phyloP scores from a whole-genome alignment of 2,888 invertebrate genomes.

The Mellilla xanthometata region DNA sequence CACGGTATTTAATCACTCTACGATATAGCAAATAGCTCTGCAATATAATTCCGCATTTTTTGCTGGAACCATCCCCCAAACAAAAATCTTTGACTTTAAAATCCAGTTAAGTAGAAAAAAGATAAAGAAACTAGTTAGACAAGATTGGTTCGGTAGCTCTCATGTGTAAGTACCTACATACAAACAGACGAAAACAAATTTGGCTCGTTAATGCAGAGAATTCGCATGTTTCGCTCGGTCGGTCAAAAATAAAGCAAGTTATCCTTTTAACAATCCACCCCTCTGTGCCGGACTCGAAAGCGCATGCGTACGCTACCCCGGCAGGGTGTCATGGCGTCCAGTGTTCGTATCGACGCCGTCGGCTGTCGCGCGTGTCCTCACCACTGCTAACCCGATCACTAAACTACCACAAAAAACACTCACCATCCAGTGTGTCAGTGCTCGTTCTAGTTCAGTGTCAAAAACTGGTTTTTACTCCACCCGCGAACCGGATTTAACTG shows the following conservation, averaged over 20 bases:
- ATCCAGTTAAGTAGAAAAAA: too few relatives aligned
- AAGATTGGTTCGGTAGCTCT: too few relatives aligned
- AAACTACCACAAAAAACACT: conserved; percentile 16
- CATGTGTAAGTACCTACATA: too few relatives aligned
- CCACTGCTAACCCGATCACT: conserved; percentile 27
- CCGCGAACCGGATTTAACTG: conserved; percentile 52
- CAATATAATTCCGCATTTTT: too few relatives aligned
- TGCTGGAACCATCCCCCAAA: too few relatives aligned
- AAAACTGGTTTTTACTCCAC: conserved; percentile 26
- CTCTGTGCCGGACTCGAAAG: conserved; percentile 24
- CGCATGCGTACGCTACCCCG: conserved; percentile 70
- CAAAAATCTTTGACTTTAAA: too few relatives aligned
- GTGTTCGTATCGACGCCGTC: conserved; percentile 72
- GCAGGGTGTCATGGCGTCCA: conserved; percentile 74
- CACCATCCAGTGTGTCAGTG: conserved; percentile 37
- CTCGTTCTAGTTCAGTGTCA: conserved; percentile 38
- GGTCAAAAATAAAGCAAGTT: conserved; percentile 1
- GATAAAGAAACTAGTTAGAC: too few relatives aligned
- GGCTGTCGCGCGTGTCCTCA: conserved; percentile 48
- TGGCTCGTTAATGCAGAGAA: too few relatives aligned
- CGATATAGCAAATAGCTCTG: too few relatives aligned
- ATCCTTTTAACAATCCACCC: conserved; percentile 16
- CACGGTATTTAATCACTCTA: too few relatives aligned
- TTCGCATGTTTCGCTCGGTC: too few relatives aligned
- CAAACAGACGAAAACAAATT: too few relatives aligned